Percentiles rank a stretch among this genome's conserved stretches.
phyloP scores from a whole-genome alignment of 2,797 vertebrate species.

The Intellagama lesueurii region DNA sequence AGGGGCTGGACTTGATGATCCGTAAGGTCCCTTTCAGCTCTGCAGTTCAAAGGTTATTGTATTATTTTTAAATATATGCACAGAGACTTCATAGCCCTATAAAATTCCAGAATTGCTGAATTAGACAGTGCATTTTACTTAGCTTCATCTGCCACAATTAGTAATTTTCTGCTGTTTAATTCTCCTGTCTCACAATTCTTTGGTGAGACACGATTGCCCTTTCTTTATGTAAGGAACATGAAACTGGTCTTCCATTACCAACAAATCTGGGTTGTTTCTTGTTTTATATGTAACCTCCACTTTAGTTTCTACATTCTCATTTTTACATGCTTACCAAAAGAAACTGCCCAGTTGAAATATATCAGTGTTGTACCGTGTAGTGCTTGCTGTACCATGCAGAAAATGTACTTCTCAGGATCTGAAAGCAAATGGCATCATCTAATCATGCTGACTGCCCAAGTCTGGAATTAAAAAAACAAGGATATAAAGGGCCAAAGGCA shows the following conservation, averaged over 20 bases:
- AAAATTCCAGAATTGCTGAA: background rate
- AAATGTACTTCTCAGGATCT: too few relatives aligned
- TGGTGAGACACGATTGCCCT: background rate
- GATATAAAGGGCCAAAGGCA: background rate
- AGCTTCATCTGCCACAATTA: background rate
- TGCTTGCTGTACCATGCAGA: too few relatives aligned
- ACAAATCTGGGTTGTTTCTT: background rate
- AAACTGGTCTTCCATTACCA: background rate
- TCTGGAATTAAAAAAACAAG: background rate
- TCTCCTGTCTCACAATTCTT: background rate
- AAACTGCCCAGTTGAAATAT: background rate
- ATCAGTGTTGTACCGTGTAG: too few relatives aligned
- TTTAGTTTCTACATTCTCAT: background rate
- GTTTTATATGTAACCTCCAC: background rate
- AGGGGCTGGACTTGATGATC: too few relatives aligned
- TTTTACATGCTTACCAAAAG: background rate
- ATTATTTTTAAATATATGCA: too few relatives aligned
- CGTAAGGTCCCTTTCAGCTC: too few relatives aligned
- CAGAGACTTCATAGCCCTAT: background rate
- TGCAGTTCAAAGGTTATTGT: too few relatives aligned
- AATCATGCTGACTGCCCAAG: background rate
- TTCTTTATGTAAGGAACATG: background rate
- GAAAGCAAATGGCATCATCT: background rate
- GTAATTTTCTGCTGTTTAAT: background rate
- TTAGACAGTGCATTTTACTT: background rate